These are phyloP conservation scores for Bufo bufo DNA, from an alignment of 2,113 vertebrate genomes.

Conservation along the genomic window DNA sequence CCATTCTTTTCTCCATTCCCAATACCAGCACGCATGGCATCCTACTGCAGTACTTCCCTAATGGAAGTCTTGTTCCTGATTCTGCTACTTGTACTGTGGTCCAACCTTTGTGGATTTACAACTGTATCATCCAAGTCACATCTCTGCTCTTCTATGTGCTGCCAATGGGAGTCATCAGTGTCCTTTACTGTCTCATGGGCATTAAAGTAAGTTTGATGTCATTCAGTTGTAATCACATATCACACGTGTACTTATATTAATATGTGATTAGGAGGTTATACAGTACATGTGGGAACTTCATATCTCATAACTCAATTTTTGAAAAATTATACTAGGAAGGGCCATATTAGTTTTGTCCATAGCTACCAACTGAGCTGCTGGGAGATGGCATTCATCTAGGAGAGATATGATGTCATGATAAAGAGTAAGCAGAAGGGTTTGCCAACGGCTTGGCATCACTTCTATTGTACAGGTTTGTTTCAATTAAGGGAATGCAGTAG, in stretches of 20 bases:
- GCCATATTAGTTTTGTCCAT: too few species aligned
- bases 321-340: too few species aligned
- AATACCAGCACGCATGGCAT: constrained; percentile 91
- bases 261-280: background rate
- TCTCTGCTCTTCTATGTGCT: constrained; percentile 88
- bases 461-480: background rate
- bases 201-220: constrained; percentile 74
- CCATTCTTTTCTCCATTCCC: constrained; percentile 85
- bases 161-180: constrained; percentile 88
- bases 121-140: constrained; percentile 87
- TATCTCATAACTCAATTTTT: background rate
- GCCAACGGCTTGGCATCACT: background rate
- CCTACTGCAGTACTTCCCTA: constrained; percentile 68
- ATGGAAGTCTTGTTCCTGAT: constrained; percentile 71
- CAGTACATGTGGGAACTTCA: background rate
- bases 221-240: background rate
- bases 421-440: too few species aligned
- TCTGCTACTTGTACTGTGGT: constrained; percentile 84
- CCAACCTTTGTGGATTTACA: constrained; percentile 89
- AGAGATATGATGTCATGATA: background rate
- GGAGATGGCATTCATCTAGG: background rate
- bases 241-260: background rate
- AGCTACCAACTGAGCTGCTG: background rate
- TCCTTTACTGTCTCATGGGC: constrained; percentile 90
- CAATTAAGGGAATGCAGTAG: background rate